Evolutionary conservation across 2,888 invertebrate species (phyloP), one percentile per base, ranked within the genome.

Genomic region (Mythimna loreyi): DNA sequence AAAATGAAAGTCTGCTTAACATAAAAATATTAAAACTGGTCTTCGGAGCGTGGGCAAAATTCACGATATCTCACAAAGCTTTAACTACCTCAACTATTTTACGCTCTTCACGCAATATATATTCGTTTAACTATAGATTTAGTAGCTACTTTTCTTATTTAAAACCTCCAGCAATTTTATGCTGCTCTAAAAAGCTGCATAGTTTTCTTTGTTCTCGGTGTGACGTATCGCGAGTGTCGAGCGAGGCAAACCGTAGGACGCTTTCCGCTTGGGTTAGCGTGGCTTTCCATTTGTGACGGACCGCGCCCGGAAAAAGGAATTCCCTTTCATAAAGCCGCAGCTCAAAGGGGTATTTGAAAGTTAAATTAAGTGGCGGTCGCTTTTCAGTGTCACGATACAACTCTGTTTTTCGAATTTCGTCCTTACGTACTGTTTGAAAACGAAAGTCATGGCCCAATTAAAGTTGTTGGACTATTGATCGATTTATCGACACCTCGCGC

Each of bases 291-390:
- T 82, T 82, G 81, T 80, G 74, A 72, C 75, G 74, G 76, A 71
- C 73, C 74, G 65, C 63, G 59, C 62, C 75, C 78, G 75, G 85
- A 67, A 78, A 80, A 80, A 77, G 75, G 75, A 83, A 80, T 80
- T 78, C 77, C 76, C 72, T 77, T 84, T 81, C 80, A 72, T 82
- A 75, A 81, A 78, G 67, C 80, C 82, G 57, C 76, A 78, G 62
- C 76, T 84, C 78, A 79, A 80, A 85, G 69, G 76, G 72, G 75
- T 82, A 83, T 85, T 83, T 83, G 72, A 81, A 87, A 85, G 80
- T 80, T 82, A 81, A 86, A 85, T 83, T 75, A 83, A 81, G 83
- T 81, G 68, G 72, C 33, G 56, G 66, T n/a, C 69, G 69, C 63
- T 74, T 73, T 71, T 69, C 58, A 67, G 62, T 75, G 63, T 56